Conservation (phyloP, 2,888 invertebrate genomes). For the Eupithecia subumbrata region DNA sequence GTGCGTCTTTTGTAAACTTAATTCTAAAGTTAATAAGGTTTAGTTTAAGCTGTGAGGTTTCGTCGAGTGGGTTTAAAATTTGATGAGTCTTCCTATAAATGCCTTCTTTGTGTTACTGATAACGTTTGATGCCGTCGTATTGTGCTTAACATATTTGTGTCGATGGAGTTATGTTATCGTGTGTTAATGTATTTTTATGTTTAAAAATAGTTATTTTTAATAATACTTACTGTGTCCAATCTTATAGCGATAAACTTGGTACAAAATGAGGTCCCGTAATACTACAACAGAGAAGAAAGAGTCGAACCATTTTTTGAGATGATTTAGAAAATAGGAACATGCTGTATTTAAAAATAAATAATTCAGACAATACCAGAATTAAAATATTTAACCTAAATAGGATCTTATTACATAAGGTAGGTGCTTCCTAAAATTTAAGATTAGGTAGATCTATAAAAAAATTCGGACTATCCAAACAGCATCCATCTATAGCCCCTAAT, state of each 20-base stretch:
- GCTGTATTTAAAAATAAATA: neutral
- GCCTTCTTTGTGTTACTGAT: slow-evolving; percentile 45
- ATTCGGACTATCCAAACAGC: too few species aligned
- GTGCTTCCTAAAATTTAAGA: too few species aligned
- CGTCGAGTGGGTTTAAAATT: slow-evolving; percentile 45
- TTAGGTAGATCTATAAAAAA: too few species aligned
- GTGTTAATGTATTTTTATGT: neutral
- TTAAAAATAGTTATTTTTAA: neutral
- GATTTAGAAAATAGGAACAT: neutral
- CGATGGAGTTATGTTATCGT: neutral
- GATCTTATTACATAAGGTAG: neutral
- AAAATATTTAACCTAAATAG: neutral
- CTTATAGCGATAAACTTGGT: neutral
- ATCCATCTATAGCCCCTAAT: too few species aligned
- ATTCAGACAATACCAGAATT: neutral
- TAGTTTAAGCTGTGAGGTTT: slow-evolving; percentile 31
- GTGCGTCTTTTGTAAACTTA: slow-evolving; percentile 60
- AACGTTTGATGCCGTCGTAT: slow-evolving; percentile 20
- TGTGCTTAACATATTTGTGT: slow-evolving; percentile 4
- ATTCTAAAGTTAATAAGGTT: slow-evolving; percentile 33
- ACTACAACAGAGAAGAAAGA: neutral
- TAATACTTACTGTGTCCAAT: neutral
- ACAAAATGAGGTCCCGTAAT: neutral
- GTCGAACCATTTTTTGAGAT: neutral
- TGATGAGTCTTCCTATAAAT: slow-evolving; percentile 50